phyloP scores from a whole-genome alignment of 2,113 vertebrate species.

The Nibea albiflora region DNA sequence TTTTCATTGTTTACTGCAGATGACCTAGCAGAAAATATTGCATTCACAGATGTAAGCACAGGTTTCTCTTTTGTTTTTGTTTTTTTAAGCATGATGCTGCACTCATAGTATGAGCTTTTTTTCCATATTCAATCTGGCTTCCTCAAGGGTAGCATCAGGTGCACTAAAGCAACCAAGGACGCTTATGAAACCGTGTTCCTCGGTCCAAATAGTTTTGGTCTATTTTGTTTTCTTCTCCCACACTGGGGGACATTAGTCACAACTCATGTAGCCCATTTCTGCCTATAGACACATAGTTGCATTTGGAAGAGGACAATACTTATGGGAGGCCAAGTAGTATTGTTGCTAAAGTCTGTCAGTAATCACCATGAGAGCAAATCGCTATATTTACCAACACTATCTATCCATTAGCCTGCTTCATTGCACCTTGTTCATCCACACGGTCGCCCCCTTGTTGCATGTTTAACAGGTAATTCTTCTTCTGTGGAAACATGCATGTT shows the following conservation, averaged over 20 bases:
- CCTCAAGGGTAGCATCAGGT: neutral
- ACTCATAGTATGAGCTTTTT: neutral
- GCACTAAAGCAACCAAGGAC: neutral
- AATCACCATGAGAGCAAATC: neutral
- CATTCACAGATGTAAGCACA: neutral
- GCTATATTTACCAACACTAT: neutral
- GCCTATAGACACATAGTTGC: too few relatives aligned
- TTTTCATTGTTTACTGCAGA: neutral
- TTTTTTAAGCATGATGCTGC: neutral
- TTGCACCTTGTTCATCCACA: constrained; percentile 36
- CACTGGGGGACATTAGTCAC: neutral
- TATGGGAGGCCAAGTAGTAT: neutral
- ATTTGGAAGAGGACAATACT: neutral
- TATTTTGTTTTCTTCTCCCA: neutral
- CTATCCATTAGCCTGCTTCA: neutral
- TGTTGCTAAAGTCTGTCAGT: neutral
- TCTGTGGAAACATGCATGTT: constrained; percentile 13
- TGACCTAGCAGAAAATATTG: constrained; percentile 3
- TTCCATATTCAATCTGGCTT: neutral
- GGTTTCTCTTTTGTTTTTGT: too few relatives aligned
- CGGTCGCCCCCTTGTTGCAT: constrained; percentile 1
- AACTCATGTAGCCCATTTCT: neutral
- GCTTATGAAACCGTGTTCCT: neutral
- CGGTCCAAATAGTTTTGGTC: neutral
- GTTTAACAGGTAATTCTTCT: constrained; percentile 37